Percentiles rank a stretch among this genome's conserved stretches.
Conservation (phyloP, 2,888 invertebrate species). For the Trissoscelio sp. region DNA sequence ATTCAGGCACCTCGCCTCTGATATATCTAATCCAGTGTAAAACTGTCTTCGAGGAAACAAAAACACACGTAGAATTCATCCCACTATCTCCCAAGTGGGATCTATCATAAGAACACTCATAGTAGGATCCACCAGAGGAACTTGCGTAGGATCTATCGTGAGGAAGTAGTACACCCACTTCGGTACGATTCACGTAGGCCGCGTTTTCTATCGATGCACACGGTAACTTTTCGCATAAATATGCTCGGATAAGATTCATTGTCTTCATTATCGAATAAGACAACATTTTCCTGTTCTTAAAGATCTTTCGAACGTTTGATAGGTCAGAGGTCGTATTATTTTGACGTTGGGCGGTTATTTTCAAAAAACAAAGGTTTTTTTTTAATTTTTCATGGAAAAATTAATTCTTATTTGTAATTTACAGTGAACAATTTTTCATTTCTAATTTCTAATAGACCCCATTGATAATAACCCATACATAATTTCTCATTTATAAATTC, state of each 20-base stretch:
- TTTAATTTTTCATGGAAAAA: no score
- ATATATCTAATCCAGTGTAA: slow-evolving; percentile 12
- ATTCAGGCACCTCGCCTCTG: background rate
- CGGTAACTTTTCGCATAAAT: slow-evolving; percentile 44
- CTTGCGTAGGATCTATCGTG: slow-evolving; percentile 58
- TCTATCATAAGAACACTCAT: slow-evolving; percentile 49
- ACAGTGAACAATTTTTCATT: no score
- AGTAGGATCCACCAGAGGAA: slow-evolving; percentile 30
- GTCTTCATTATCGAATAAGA: slow-evolving; percentile 18
- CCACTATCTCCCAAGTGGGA: slow-evolving; percentile 27
- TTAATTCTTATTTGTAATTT: no score
- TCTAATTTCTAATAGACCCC: no score
- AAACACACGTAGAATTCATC: slow-evolving; percentile 18
- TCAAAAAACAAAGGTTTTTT: no score
- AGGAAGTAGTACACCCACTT: slow-evolving; percentile 54
- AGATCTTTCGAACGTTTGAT: no score
- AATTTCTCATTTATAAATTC: no score
- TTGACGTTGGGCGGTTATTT: no score
- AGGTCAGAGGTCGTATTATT: no score
- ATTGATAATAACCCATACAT: no score
- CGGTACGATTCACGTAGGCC: slow-evolving; percentile 23
- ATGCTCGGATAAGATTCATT: slow-evolving; percentile 27
- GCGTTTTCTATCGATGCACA: slow-evolving; percentile 29
- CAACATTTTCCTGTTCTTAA: no score
- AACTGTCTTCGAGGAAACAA: slow-evolving; percentile 18